Evolutionary conservation across 2,888 invertebrate genomes (phyloP), one percentile per base, ranked within the genome.

Genomic region (Andrena bicolor): DNA sequence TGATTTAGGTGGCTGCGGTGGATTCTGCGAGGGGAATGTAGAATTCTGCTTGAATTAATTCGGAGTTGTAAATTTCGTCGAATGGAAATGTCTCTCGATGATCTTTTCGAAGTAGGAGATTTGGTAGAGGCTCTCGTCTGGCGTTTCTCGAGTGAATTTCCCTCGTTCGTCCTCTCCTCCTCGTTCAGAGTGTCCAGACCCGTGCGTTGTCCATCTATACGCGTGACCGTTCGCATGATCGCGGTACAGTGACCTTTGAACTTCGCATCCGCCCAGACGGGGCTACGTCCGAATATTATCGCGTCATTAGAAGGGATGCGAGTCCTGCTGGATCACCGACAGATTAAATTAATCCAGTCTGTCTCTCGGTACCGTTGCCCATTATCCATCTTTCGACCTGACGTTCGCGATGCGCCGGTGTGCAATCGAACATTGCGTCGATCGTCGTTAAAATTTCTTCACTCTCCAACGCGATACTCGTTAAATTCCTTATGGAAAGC

Each of bases 231-330:
- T 80, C 80, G 77, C 74, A 71, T 80, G 81, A 85, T 85, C 64
- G 83, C 76, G 85, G 87, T 85, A 79, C 87, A 84, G 63, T 81
- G 87, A 87, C 80, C 87, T 84, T 85, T 87, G 87, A 83, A 85
- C 87, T 82, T 80, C 76, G 82, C 82, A 82, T 79, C 82, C 72
- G 83, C 61, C 78, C 82, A 72, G 85, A 84, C 84, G 63, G 76
- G 64, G 58, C 71, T 70, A 72, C 72, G 66, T 80, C 83, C 87
- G 82, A 87, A 83, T 85, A 82, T 87, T 76, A 76, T 82, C 80
- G 70, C 68, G 69, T 85, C 82, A 82, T 87, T 82, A 76, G 69
- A 70, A 77, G 77, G 76, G 75, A 80, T 80, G 60, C 71, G 83
- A 78, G 66, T 80, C 80, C 79, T 75, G 73, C 68, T 77, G 83